These are phyloP conservation scores for Branchinecta lynchi DNA, from an alignment of 1,140 invertebrate species.

Conservation along the genomic window DNA sequence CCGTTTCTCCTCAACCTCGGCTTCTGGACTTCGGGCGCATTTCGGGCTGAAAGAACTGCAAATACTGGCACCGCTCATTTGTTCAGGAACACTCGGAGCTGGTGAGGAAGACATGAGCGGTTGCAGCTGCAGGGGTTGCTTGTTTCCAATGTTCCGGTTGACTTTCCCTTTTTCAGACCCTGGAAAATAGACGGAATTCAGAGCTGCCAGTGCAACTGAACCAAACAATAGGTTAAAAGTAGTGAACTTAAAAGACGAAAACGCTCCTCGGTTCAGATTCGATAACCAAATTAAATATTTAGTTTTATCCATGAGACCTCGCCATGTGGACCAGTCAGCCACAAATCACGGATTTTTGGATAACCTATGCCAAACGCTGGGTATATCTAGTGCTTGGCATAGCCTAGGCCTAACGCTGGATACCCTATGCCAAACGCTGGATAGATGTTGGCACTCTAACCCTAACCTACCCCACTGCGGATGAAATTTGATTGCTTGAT, in stretches of 20 bases:
- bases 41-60: neutral
- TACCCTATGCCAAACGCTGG: no score
- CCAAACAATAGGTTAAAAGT: neutral
- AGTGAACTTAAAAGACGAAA: neutral
- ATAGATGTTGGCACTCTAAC: no score
- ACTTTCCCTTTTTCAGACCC: slow-evolving; percentile 3
- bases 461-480: no score
- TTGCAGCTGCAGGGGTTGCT: neutral
- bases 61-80: neutral
- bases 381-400: no score
- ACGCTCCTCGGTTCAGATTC: neutral
- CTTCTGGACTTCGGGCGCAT: neutral
- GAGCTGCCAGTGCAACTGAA: no score
- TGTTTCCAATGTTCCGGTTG: neutral
- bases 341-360: no score
- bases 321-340: no score
- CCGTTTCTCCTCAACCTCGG: neutral
- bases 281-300: no score
- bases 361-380: no score
- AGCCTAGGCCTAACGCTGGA: no score
- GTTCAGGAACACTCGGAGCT: neutral
- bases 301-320: no score
- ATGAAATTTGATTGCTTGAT: no score
- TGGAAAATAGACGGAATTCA: neutral
- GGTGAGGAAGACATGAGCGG: neutral